Evolutionary conservation across 1,140 invertebrate genomes (phyloP).

Genomic region (Ceratosolen fusciceps): DNA sequence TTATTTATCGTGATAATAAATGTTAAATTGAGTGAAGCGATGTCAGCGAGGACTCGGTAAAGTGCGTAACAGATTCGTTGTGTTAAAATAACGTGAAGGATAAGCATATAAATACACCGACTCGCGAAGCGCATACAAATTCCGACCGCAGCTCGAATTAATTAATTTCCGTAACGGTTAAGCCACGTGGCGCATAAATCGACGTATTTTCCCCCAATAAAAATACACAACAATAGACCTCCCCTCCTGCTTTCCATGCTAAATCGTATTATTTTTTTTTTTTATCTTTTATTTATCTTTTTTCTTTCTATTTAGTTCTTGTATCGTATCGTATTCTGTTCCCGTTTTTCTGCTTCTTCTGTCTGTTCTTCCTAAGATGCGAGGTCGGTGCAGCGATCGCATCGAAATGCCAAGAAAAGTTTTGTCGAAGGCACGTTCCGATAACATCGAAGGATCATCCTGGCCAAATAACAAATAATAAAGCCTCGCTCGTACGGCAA

Average conservation of each 20-base stretch:
- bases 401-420: not conserved
- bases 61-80: conserved; percentile 44
- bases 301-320: no score
- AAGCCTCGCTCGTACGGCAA: not conserved
- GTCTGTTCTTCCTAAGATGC: no score
- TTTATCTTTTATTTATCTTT: no score
- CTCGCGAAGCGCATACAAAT: conserved; percentile 25
- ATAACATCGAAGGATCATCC: not conserved
- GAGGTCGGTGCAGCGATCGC: no score
- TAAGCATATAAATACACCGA: conserved; percentile 15
- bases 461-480: not conserved
- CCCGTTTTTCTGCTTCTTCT: no score
- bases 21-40: conserved; percentile 41
- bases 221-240: no score
- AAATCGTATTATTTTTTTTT: no score
- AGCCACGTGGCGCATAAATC: conserved; percentile 18
- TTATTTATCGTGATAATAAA: not conserved
- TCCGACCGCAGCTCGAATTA: not conserved
- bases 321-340: no score
- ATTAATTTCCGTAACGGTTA: not conserved
- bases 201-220: not conserved
- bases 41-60: conserved; percentile 26
- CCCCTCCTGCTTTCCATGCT: no score
- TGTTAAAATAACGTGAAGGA: conserved; percentile 37
- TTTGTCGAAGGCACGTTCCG: conserved; percentile 43